These are phyloP conservation scores for Carcharodon carcharias DNA, from an alignment of 2,797 vertebrate genomes.

Conservation along the genomic window DNA sequence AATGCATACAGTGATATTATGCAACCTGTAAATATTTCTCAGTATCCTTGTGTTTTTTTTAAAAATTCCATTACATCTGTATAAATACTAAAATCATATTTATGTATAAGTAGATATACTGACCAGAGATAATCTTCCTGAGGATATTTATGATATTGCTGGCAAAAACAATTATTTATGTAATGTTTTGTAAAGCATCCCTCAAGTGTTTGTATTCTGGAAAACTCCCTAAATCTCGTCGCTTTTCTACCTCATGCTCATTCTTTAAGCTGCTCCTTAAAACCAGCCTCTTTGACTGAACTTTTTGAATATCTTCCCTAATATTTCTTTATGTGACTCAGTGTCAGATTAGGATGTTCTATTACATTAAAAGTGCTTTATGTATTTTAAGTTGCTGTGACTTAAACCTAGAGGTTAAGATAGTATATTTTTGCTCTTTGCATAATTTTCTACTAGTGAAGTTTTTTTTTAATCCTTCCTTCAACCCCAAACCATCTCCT, in stretches of 20 bases:
- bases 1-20: not conserved
- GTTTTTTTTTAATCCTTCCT: not conserved
- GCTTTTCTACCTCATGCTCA: not conserved
- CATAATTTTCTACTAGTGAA: not conserved
- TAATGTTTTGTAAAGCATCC: not conserved
- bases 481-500: not conserved
- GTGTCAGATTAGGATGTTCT: not conserved
- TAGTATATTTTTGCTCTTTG: not conserved
- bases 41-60: not conserved
- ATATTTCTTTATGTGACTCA: not conserved
- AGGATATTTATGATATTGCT: not conserved
- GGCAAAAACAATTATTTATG: not conserved
- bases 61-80: not conserved
- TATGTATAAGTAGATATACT: not conserved
- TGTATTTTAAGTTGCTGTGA: not conserved
- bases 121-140: not conserved
- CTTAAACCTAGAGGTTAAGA: not conserved
- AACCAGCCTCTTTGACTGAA: too few relatives aligned
- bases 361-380: not conserved
- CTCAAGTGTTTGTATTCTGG: not conserved
- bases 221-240: not conserved
- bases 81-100: not conserved
- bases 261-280: not conserved
- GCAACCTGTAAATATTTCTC: not conserved
- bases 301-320: too few relatives aligned